A percentile compares a stretch with the other conserved stretches of the same genome.
Evolutionary conservation across 2,888 invertebrate species (phyloP).

Genomic region (Rhagonycha lutea): DNA sequence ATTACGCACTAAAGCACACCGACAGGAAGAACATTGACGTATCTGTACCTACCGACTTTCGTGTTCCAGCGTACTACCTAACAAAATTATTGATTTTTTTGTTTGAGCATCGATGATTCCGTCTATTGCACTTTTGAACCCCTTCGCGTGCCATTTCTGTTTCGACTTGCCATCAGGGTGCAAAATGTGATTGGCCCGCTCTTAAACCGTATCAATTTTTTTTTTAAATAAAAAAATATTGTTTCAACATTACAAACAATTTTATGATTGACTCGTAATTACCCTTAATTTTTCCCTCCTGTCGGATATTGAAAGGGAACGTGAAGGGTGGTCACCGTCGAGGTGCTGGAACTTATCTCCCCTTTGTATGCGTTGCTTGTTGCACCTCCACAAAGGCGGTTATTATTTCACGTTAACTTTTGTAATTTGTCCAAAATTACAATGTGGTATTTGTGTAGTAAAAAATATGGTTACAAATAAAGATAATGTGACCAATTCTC

Average conservation of each 20-base stretch:
- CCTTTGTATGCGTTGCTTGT: background rate
- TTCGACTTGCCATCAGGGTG: background rate
- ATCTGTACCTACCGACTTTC: background rate
- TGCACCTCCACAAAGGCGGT: background rate
- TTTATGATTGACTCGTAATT: background rate
- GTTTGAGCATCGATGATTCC: background rate
- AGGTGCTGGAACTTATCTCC: background rate
- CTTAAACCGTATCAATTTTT: background rate
- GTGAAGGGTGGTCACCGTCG: background rate
- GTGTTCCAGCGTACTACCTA: background rate
- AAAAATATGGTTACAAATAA: no score
- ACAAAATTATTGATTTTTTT: background rate
- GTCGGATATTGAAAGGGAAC: background rate
- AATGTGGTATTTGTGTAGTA: no score
- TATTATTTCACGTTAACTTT: background rate
- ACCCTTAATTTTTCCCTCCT: background rate
- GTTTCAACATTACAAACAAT: background rate
- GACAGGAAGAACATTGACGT: background rate
- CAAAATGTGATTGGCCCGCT: background rate
- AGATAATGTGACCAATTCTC: no score
- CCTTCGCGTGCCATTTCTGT: background rate
- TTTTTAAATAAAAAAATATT: background rate
- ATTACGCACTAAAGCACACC: slow-evolving; percentile 3
- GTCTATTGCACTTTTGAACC: background rate
- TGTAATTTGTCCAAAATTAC: background rate